Percentiles rank a stretch among this genome's conserved stretches.
Conservation (phyloP, 2,113 vertebrate genomes). For the Catagonus wagneri region DNA sequence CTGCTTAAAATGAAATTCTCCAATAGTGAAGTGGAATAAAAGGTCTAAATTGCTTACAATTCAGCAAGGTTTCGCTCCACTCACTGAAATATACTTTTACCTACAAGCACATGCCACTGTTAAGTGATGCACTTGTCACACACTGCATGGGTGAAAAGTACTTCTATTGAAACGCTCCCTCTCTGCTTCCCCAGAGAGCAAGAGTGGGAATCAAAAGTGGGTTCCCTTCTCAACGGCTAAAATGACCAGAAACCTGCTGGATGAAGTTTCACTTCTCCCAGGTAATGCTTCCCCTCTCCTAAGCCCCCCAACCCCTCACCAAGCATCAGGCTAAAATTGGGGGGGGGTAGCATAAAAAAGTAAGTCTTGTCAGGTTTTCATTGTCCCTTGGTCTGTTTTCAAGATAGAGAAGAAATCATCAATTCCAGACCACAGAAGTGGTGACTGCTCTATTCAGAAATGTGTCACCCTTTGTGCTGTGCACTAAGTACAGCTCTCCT, state of each 20-base stretch:
- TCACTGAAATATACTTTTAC: slow-evolving; percentile 54
- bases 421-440: neutral
- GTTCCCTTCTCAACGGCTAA: neutral
- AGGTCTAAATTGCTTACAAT: slow-evolving; percentile 67
- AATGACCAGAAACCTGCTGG: neutral
- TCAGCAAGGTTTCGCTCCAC: slow-evolving; percentile 50
- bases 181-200: neutral
- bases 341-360: neutral
- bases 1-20: slow-evolving; percentile 67
- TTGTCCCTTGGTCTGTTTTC: neutral
- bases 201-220: neutral
- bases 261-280: neutral
- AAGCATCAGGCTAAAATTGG: neutral
- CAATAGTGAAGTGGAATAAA: slow-evolving; percentile 63
- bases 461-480: neutral
- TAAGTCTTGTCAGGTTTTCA: slow-evolving; percentile 24
- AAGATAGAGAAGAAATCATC: neutral
- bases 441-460: neutral
- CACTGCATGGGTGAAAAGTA: neutral
- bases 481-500: neutral
- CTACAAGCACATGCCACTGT: neutral
- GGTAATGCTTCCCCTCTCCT: neutral
- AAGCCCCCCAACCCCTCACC: too few species aligned
- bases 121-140: slow-evolving; percentile 59
- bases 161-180: slow-evolving; percentile 13